Evolutionary conservation across 1,140 invertebrate species (phyloP).

Genomic region (Aphaenogaster rudis): DNA sequence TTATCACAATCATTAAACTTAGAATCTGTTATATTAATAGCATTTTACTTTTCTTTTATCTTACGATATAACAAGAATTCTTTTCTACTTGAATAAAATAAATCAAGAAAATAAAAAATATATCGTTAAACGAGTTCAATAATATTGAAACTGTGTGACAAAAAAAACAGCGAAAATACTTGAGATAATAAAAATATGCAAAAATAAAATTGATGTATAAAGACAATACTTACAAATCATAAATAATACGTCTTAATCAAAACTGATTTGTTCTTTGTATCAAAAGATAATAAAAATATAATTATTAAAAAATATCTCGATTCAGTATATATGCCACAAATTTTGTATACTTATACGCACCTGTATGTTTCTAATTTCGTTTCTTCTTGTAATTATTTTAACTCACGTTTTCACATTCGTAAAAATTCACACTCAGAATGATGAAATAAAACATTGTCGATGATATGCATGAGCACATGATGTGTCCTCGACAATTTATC

Average conservation of each 20-base stretch:
- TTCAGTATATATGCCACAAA: neutral
- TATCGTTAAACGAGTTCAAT: neutral
- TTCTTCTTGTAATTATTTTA: conserved; percentile 3
- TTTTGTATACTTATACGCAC: neutral
- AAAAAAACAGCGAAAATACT: neutral
- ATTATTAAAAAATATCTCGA: neutral
- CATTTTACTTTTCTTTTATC: neutral
- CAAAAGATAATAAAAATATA: conserved; percentile 6
- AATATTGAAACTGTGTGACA: neutral
- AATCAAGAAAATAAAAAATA: neutral
- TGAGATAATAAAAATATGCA: neutral
- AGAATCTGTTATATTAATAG: neutral
- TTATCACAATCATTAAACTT: neutral
- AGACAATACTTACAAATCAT: neutral
- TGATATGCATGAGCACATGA: neutral
- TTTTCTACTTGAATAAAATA: neutral
- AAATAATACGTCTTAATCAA: neutral
- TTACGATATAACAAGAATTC: neutral
- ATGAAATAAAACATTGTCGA: neutral
- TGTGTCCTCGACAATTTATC: neutral
- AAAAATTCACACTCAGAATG: conserved; percentile 1
- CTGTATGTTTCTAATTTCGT: neutral
- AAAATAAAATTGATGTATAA: neutral
- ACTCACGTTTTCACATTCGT: neutral
- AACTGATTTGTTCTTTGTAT: neutral